These are phyloP conservation scores for Catocala fraxini DNA, from an alignment of 2,888 invertebrate genomes.

Conservation along the genomic window DNA sequence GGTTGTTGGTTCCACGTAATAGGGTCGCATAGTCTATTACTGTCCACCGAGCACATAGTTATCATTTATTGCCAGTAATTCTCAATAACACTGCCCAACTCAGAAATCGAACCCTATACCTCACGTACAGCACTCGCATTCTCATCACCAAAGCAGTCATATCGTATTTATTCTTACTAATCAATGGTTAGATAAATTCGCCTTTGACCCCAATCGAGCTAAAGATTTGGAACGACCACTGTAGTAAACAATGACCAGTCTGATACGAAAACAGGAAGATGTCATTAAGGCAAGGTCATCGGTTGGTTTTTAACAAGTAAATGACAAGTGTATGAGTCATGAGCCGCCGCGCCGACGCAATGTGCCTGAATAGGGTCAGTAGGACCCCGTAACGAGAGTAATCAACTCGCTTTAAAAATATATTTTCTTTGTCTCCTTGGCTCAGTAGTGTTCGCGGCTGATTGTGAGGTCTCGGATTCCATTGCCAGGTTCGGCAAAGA, in stretches of 20 bases:
- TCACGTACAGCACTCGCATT: no score
- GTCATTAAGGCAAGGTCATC: constrained; percentile 67
- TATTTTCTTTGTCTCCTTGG: no score
- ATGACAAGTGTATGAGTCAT: constrained; percentile 73
- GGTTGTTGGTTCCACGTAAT: no score
- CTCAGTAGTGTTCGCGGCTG: no score
- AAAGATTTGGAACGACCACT: constrained; percentile 9
- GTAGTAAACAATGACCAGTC: constrained; percentile 36
- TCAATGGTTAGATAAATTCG: constrained; percentile 29
- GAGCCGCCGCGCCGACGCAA: constrained; percentile 16
- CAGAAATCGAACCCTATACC: no score
- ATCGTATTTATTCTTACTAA: constrained; percentile 1
- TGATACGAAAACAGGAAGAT: constrained; percentile 63
- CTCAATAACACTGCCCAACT: no score
- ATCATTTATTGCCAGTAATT: no score
- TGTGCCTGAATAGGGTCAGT: constrained; percentile 58
- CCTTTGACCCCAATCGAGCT: constrained; percentile 33
- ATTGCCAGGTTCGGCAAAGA: no score
- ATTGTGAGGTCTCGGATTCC: no score
- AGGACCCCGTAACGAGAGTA: constrained; percentile 29
- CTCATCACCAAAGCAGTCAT: no score
- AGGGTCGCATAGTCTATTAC: no score
- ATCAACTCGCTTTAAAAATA: constrained; percentile 6
- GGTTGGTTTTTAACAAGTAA: constrained; percentile 68
- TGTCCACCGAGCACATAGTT: no score